These are phyloP conservation scores for Gallinago solitaria DNA, from an alignment of 2,797 vertebrate genomes.

Conservation along the genomic window DNA sequence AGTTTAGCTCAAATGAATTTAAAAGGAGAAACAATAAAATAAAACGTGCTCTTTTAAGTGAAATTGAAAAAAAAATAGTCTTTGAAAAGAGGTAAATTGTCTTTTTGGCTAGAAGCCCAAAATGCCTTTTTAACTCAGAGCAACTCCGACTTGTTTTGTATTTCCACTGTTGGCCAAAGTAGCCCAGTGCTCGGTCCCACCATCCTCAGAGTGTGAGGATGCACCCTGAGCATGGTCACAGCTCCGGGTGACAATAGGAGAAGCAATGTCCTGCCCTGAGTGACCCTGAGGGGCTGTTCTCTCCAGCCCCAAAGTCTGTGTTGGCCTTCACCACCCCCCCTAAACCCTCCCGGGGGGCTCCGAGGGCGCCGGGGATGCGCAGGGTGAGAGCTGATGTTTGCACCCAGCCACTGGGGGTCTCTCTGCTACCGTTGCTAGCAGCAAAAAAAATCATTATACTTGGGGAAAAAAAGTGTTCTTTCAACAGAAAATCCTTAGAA, in stretches of 20 bases:
- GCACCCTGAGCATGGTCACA: not conserved
- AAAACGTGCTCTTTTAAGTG: not conserved
- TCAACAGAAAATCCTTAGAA: not conserved
- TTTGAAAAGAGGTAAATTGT: not conserved
- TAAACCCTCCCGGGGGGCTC: too few relatives aligned
- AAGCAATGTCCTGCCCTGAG: not conserved
- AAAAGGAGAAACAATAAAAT: not conserved
- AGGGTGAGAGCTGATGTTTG: not conserved
- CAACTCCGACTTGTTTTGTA: not conserved
- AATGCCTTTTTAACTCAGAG: not conserved
- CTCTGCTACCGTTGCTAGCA: not conserved
- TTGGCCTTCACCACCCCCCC: not conserved
- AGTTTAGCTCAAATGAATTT: not conserved
- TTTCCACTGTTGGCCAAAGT: not conserved
- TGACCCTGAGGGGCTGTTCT: not conserved
- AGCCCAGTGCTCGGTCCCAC: not conserved
- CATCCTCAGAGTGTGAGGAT: accelerated
- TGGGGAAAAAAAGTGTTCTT: not conserved
- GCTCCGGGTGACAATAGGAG: accelerated
- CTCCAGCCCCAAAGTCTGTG: accelerated
- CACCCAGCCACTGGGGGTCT: conserved; percentile 31
- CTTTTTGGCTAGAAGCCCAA: not conserved
- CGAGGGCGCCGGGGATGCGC: accelerated
- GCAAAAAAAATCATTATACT: not conserved
- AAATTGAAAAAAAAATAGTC: not conserved